A percentile compares a stretch with the other conserved stretches of the same genome.
Evolutionary conservation across 2,113 vertebrate genomes (phyloP).

Genomic region (Illadopsis cleaveri): DNA sequence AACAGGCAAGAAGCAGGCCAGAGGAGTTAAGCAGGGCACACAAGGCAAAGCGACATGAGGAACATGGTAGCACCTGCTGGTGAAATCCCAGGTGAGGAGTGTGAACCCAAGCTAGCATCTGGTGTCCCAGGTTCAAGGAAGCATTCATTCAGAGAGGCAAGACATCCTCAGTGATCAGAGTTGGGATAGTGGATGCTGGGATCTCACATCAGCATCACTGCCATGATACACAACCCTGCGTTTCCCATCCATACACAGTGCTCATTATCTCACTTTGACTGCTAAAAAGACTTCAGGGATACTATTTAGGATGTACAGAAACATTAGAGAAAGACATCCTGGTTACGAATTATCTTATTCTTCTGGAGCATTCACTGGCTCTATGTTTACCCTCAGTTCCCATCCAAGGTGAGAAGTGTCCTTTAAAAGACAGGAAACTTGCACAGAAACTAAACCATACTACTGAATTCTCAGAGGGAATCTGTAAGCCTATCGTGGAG

Average conservation of each 20-base stretch:
- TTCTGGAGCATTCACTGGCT: not conserved
- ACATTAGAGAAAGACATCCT: not conserved
- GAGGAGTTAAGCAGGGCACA: not conserved
- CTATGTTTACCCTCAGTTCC: not conserved
- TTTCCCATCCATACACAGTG: not conserved
- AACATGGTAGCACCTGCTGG: not conserved
- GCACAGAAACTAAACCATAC: not conserved
- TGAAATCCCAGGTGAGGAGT: not conserved
- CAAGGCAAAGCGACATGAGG: not conserved
- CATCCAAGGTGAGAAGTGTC: not conserved
- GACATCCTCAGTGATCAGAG: not conserved
- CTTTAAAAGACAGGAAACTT: not conserved
- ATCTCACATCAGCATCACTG: not conserved
- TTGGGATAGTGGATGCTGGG: not conserved
- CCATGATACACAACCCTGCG: not conserved
- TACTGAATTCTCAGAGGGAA: not conserved
- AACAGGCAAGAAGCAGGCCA: not conserved
- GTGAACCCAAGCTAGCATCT: not conserved
- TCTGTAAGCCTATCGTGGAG: not conserved
- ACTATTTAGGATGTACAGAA: not conserved
- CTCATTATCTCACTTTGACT: not conserved
- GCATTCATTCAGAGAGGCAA: not conserved
- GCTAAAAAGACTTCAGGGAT: not conserved
- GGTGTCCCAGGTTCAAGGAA: not conserved
- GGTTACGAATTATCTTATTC: not conserved